Evolutionary conservation across 2,888 invertebrate species (phyloP).

Genomic region (Neoaliturus tenellus): DNA sequence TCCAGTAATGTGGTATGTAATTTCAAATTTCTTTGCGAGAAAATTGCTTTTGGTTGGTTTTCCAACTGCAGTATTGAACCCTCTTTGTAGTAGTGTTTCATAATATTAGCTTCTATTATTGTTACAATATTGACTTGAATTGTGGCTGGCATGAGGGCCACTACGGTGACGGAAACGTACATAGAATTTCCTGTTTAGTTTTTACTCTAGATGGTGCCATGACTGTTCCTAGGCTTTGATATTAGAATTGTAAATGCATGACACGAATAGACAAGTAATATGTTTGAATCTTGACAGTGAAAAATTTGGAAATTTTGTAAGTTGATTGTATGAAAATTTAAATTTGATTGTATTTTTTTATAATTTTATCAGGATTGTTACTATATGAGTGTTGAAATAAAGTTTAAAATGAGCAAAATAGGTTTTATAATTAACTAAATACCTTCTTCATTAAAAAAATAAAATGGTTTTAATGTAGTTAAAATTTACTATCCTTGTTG

Average conservation of each 20-base stretch:
- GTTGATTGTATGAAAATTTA: neutral
- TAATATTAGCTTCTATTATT: conserved; percentile 45
- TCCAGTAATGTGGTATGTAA: too few species aligned
- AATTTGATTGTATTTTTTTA: neutral
- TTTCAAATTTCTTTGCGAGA: neutral
- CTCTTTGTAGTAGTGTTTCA: conserved; percentile 36
- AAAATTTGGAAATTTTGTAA: conserved; percentile 13
- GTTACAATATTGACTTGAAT: conserved; percentile 41
- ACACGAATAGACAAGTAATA: conserved; percentile 26
- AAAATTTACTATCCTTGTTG: too few species aligned
- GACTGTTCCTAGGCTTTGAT: conserved; percentile 37
- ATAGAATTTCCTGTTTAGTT: conserved; percentile 51
- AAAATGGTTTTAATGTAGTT: too few species aligned
- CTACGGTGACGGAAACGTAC: conserved; percentile 60
- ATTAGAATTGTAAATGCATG: conserved; percentile 42
- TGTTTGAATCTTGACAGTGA: conserved; percentile 6
- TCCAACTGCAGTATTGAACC: neutral
- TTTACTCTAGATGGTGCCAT: conserved; percentile 31
- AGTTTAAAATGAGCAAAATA: too few species aligned
- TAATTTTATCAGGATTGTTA: conserved; percentile 12
- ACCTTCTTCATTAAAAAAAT: too few species aligned
- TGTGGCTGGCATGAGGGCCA: conserved; percentile 64
- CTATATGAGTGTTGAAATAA: too few species aligned
- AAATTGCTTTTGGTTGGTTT: neutral
- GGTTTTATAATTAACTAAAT: too few species aligned